Evolutionary conservation across 2,797 vertebrate species (phyloP).

Genomic region (Micromesistius poutassou): DNA sequence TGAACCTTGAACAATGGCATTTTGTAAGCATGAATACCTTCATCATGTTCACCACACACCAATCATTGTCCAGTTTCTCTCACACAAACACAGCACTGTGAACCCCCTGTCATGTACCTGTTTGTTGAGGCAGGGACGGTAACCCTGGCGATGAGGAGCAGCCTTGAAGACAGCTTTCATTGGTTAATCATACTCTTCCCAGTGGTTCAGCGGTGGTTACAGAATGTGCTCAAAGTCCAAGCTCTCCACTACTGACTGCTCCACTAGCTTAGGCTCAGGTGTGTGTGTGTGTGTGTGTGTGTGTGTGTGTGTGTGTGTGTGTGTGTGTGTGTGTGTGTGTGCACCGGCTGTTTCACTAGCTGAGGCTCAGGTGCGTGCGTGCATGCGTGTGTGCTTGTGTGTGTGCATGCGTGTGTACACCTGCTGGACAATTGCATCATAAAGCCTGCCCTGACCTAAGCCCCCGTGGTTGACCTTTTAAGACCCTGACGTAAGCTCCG

Average conservation of each 20-base stretch:
- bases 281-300: slow-evolving; percentile 4
- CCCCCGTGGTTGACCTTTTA: too few relatives aligned
- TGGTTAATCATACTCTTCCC: slow-evolving; percentile 23
- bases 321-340: too few relatives aligned
- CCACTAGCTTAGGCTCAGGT: slow-evolving; percentile 56
- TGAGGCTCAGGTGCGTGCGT: slow-evolving; percentile 41
- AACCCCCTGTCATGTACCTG: slow-evolving; percentile 46
- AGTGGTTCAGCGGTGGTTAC: background rate
- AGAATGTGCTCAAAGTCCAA: slow-evolving; percentile 16
- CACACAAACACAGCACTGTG: slow-evolving; percentile 2
- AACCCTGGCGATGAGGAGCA: slow-evolving; percentile 36
- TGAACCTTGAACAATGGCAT: background rate
- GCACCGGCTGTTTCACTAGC: slow-evolving; percentile 40
- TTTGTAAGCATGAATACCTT: background rate
- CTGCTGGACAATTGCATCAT: background rate
- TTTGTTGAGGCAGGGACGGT: slow-evolving; percentile 24
- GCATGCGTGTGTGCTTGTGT: background rate
- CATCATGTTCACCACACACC: background rate
- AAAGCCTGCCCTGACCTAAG: too few relatives aligned
- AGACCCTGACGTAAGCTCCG: too few relatives aligned
- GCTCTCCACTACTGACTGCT: slow-evolving; percentile 55
- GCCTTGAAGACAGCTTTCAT: slow-evolving; percentile 69
- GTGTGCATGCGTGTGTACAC: too few relatives aligned
- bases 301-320: too few relatives aligned
- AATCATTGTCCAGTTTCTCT: background rate